Evolutionary conservation across 2,113 vertebrate species (phyloP), one percentile per base, ranked within the genome.

Genomic region (Dipodomys spectabilis): DNA sequence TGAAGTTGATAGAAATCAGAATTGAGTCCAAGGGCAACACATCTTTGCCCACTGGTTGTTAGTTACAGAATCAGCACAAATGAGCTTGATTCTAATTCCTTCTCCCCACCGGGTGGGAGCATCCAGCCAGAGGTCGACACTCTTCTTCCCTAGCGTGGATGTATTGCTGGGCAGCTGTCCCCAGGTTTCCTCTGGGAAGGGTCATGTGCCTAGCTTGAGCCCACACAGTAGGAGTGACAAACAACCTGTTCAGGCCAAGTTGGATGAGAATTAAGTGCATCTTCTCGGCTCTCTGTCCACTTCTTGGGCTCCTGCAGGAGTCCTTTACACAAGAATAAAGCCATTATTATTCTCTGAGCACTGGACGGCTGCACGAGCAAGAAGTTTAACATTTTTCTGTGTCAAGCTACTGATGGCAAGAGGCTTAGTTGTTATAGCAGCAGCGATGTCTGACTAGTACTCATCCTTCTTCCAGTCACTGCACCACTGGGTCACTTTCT

Each of bases 21-120:
- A 25, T n/a, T 49, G 25, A 27, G 6, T 6, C 49, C 82, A 80
- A 23, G 67, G 27, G 6, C 6, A 19, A 1, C 0, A 1, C 27
- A 7, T 11, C 39, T 5, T 1, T 5, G 53, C 20, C 16, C 5
- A 4, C 23, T 1, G 4, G 23, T 57, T 57, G 9, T 57, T 49
- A 20, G 18, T 11, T 28, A 7, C 28, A 30, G 67, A n/a, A 53
- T 72, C 30, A 18, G 0, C 5, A 0, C 1, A 12, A 32, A 23
- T 12, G 16, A 64, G 1, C 20, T 39, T 1, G 0, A 6, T 23
- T 15, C 69, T 44, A 6, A 13, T 18, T 23, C 30, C 30, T 15
- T 6, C 7, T 9, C 20, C 77, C 15, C 0, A 0, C 32, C 2
- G 27, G 5, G 0, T 4, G 20, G 9, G n/a, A 12, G 1, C 20